phyloP scores from a whole-genome alignment of 2,113 vertebrate genomes.

The Willisornis vidua region DNA sequence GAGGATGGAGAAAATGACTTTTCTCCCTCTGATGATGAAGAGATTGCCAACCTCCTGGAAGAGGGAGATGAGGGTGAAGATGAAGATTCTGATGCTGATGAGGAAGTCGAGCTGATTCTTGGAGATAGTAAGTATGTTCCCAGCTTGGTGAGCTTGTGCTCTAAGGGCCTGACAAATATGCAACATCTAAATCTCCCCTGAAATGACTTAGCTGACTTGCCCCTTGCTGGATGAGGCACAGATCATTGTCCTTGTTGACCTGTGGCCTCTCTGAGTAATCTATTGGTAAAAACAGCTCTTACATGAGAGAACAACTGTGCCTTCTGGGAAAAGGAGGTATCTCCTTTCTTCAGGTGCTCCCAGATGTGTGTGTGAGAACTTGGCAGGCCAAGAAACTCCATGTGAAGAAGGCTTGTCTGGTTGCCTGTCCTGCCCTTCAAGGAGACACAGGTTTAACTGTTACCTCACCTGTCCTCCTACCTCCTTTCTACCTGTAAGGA shows the following conservation, averaged over 20 bases:
- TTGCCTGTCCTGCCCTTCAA: background rate
- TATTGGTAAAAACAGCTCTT: background rate
- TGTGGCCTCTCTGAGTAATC: background rate
- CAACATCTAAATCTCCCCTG: background rate
- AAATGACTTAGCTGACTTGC: background rate
- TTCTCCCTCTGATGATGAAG: slow-evolving; percentile 92
- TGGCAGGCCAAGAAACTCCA: background rate
- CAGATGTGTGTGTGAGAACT: background rate
- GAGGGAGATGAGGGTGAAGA: slow-evolving; percentile 89
- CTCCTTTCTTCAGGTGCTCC: background rate
- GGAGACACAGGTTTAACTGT: background rate
- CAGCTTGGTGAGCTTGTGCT: background rate
- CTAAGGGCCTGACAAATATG: background rate
- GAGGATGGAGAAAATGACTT: slow-evolving; percentile 92
- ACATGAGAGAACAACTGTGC: background rate
- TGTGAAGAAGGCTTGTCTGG: background rate
- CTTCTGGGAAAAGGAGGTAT: background rate
- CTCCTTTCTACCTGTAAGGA: background rate
- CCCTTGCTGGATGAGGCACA: background rate
- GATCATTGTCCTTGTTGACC: background rate
- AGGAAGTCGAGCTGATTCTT: slow-evolving; percentile 89
- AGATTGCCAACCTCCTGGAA: slow-evolving; percentile 89
- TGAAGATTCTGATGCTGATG: slow-evolving; percentile 89
- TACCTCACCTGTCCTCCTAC: background rate
- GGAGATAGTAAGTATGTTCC: slow-evolving; percentile 87